phyloP scores from a whole-genome alignment of 2,888 invertebrate genomes.

The Ennomos erosarius region DNA sequence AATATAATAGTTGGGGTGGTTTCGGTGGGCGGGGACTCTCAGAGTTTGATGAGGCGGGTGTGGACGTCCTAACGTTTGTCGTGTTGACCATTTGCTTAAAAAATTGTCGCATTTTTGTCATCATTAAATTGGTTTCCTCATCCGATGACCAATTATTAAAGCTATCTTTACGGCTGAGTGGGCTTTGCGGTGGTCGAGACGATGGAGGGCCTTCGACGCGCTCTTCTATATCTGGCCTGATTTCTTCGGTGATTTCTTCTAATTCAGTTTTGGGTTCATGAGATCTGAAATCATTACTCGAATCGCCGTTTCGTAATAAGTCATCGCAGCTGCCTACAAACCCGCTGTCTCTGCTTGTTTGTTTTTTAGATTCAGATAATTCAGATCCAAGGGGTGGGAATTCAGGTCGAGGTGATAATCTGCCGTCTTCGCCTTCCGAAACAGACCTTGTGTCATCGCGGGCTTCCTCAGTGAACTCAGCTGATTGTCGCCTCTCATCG shows the following conservation, averaged over 20 bases:
- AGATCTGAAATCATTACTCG: slow-evolving; percentile 81
- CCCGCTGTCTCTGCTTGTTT: slow-evolving; percentile 94
- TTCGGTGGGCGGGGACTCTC: slow-evolving; percentile 88
- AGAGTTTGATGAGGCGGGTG: slow-evolving; percentile 83
- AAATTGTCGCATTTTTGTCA: slow-evolving; percentile 97
- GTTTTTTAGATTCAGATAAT: slow-evolving; percentile 88
- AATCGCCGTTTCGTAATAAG: slow-evolving; percentile 87
- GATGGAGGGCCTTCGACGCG: slow-evolving; percentile 79
- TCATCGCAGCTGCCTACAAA: slow-evolving; percentile 96
- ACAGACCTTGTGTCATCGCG: slow-evolving; percentile 85
- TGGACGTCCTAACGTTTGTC: slow-evolving; percentile 81
- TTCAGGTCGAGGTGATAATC: slow-evolving; percentile 89
- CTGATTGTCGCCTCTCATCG: slow-evolving; percentile 87
- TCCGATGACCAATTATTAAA: slow-evolving; percentile 98
- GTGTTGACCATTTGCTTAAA: slow-evolving; percentile 95
- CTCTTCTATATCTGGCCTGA: slow-evolving; percentile 82
- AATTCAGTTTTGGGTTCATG: slow-evolving; percentile 84
- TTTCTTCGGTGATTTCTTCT: slow-evolving; percentile 86
- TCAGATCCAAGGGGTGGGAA: slow-evolving; percentile 84
- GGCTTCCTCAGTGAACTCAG: slow-evolving; percentile 86
- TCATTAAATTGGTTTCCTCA: slow-evolving; percentile 97
- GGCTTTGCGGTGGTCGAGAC: slow-evolving; percentile 81
- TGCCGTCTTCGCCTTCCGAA: slow-evolving; percentile 88
- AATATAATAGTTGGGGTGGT: slow-evolving; percentile 94
- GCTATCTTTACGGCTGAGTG: slow-evolving; percentile 93